Percentiles rank a stretch among this genome's conserved stretches.
phyloP scores from a whole-genome alignment of 2,113 vertebrate species.

The Heteronetta atricapilla region DNA sequence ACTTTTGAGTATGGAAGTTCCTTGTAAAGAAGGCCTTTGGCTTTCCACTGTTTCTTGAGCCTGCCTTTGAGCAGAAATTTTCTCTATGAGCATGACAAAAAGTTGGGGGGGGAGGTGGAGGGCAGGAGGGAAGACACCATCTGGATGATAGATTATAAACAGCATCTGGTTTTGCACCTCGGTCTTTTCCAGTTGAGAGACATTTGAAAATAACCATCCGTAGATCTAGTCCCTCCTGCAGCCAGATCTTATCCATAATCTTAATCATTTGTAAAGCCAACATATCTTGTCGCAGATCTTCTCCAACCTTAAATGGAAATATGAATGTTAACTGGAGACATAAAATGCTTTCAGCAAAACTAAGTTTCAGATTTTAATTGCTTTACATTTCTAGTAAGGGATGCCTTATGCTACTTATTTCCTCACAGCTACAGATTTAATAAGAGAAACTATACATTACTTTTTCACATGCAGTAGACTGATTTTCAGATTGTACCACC shows the following conservation, averaged over 20 bases:
- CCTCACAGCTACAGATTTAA: not conserved
- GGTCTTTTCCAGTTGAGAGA: constrained; percentile 94
- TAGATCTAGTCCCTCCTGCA: constrained; percentile 95
- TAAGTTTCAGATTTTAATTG: not conserved
- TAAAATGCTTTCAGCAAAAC: not conserved
- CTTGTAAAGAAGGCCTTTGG: not conserved
- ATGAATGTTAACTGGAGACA: not conserved
- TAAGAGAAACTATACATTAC: not conserved
- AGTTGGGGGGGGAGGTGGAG: not conserved
- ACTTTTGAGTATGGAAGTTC: not conserved
- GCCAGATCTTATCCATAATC: constrained; percentile 98
- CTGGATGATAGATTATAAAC: not conserved
- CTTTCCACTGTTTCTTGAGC: not conserved
- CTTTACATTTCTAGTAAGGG: not conserved
- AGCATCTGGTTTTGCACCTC: constrained; percentile 78
- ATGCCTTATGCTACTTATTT: not conserved
- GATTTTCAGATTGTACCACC: not conserved
- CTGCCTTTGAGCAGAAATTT: not conserved
- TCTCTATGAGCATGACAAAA: not conserved
- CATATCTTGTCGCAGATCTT: constrained; percentile 98
- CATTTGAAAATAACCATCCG: constrained; percentile 98
- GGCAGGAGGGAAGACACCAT: not conserved
- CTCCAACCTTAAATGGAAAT: constrained; percentile 86
- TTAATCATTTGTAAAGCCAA: constrained; percentile 98
- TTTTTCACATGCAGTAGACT: not conserved